Evolutionary conservation across 2,113 vertebrate genomes (phyloP).

Genomic region (Takifugu bimaculatus): DNA sequence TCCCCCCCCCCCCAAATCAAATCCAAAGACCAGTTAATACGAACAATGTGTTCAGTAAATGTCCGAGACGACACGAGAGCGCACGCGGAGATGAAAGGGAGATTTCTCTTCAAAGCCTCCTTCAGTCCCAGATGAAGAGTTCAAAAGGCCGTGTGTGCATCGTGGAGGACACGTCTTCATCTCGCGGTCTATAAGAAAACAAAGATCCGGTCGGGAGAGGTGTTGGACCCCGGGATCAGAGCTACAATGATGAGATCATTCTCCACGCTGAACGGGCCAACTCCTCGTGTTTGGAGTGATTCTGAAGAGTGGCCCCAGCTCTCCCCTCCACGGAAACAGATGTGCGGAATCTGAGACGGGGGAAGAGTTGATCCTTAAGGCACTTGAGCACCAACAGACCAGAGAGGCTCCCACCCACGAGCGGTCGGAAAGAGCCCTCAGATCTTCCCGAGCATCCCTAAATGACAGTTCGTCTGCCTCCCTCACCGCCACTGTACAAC

Average conservation of each 20-base stretch:
- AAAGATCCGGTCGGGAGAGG: constrained; percentile 33
- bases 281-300: constrained; percentile 13
- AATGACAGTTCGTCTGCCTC: constrained; percentile 56
- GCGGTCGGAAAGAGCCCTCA: constrained; percentile 41
- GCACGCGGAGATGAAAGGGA: constrained; percentile 36
- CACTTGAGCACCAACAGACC: constrained; percentile 71
- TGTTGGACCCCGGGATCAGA: constrained; percentile 14
- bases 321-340: constrained; percentile 31
- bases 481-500: constrained; percentile 8
- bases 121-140: constrained; percentile 28
- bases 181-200: constrained; percentile 17
- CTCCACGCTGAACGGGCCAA: constrained; percentile 19
- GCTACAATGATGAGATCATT: constrained; percentile 5
- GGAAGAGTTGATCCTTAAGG: constrained; percentile 64
- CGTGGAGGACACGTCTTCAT: neutral
- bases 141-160: constrained; percentile 15
- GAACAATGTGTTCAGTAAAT: constrained; percentile 73
- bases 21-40: constrained; percentile 54
- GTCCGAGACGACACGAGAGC: constrained; percentile 51
- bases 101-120: constrained; percentile 35
- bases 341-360: constrained; percentile 44
- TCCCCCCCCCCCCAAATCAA: constrained; percentile 15
- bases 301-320: constrained; percentile 10
- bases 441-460: constrained; percentile 51
- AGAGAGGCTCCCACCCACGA: constrained; percentile 56